Conservation (phyloP, 2,797 vertebrate species). For the Falco cherrug region DNA sequence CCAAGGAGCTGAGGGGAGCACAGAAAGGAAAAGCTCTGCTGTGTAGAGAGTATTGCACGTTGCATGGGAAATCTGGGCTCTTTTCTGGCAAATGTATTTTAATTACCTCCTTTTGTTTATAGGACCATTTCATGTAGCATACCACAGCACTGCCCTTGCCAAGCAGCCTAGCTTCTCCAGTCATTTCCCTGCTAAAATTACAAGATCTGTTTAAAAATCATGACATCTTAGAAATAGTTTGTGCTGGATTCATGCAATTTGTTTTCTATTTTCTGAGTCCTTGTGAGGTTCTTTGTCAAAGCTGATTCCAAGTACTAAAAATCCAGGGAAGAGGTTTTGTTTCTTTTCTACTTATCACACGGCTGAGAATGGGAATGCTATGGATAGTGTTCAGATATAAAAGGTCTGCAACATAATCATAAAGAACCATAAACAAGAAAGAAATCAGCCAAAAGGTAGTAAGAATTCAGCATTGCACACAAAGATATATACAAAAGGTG, state of each 20-base stretch:
- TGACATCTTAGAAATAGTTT: neutral
- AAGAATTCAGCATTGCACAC: neutral
- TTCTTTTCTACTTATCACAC: neutral
- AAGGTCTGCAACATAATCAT: neutral
- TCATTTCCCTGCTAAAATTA: neutral
- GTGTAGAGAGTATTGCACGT: neutral
- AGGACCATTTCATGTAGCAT: neutral
- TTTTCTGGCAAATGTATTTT: constrained; percentile 35
- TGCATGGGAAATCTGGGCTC: constrained; percentile 41
- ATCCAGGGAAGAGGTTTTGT: neutral
- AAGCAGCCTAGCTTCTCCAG: neutral
- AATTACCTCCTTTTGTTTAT: constrained; percentile 35
- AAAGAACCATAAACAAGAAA: neutral
- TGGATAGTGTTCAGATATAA: neutral
- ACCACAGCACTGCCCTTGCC: neutral
- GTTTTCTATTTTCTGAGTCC: neutral
- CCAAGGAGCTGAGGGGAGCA: constrained; percentile 23
- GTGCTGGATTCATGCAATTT: neutral
- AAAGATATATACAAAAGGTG: neutral
- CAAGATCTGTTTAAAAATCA: neutral
- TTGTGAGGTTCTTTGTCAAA: neutral
- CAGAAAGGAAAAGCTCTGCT: constrained; percentile 51
- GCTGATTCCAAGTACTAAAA: neutral
- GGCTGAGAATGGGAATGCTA: accelerated
- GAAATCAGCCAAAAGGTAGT: neutral